Evolutionary conservation across 2,113 vertebrate genomes (phyloP), one percentile per base, ranked within the genome.

Genomic region (Eubucco bourcierii): DNA sequence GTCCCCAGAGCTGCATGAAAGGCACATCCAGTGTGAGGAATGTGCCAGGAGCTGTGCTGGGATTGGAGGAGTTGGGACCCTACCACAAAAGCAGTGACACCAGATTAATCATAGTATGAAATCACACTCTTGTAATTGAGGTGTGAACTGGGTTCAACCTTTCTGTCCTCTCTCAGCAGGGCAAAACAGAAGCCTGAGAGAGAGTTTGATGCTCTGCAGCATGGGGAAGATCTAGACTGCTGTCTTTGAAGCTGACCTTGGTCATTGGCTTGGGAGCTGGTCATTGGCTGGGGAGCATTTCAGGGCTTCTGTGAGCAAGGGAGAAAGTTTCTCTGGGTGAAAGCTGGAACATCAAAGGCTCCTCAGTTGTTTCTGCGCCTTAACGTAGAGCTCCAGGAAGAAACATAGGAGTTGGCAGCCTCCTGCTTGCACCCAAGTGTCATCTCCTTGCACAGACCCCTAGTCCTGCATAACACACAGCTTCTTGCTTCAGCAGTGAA

Each of bases 11-110:
- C 56, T 70, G 28, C 34, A 15, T 15, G 12, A 2, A 6, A 74
- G 37, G 41, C 37, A 10, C 9, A 0, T 81, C 47, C 47, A 25
- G 3, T 0, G 0, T 8, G 60, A 83, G 63, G 77, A 60, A 28
- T 5, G 1, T 15, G 28, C 29, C n/a, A 34, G 60, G 78, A 67
- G 8, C n/a, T 0, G 0, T 16, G 33, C 24, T 67, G 76, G 52
- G 56, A 12, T 15, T 65, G 72, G 83, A 59, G 67, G 58, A 37
- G 33, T 3, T 58, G 72, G 64, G 79, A 56, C 41, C 77, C 15
- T 0, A 0, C 20, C 46, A 29, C 10, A 44, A 4, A 33, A 55
- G 9, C 0, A 0, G 25, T 41, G 52, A 47, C 71, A 34, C 10
- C 23, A 14, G 21, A 8, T 39, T 4, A 31, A 25, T n/a, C 13